A percentile compares a stretch with the other conserved stretches of the same genome.
Evolutionary conservation across 2,113 vertebrate genomes (phyloP).

Genomic region (Hirundichthys speculiger): DNA sequence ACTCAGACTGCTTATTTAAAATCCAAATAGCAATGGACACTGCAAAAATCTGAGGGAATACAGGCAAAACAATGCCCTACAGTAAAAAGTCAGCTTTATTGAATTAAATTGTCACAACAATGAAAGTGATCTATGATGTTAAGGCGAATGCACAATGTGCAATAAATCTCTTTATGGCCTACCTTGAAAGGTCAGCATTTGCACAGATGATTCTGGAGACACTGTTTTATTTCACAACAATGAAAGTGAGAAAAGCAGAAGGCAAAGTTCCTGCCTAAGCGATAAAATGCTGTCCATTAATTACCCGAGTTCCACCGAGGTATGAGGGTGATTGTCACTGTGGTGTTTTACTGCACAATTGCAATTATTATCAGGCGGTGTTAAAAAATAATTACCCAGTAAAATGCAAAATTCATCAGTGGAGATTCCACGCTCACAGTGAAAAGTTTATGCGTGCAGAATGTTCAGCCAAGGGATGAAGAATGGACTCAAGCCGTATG

Average conservation of each 20-base stretch:
- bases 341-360: background rate
- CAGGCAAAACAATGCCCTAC: slow-evolving; percentile 49
- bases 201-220: slow-evolving; percentile 60
- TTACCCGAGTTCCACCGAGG: slow-evolving; percentile 7
- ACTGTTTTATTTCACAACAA: slow-evolving; percentile 49
- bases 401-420: background rate
- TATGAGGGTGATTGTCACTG: slow-evolving; percentile 7
- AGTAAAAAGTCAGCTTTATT: slow-evolving; percentile 54
- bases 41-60: slow-evolving; percentile 35
- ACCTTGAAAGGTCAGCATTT: slow-evolving; percentile 77
- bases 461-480: background rate
- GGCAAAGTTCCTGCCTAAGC: slow-evolving; percentile 34
- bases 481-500: background rate
- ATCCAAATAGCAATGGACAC: slow-evolving; percentile 43
- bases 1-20: slow-evolving; percentile 45
- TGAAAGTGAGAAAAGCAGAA: slow-evolving; percentile 50
- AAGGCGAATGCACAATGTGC: slow-evolving; percentile 68
- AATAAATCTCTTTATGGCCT: slow-evolving; percentile 78
- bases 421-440: background rate
- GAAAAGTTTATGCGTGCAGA: background rate
- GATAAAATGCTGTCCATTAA: slow-evolving; percentile 46
- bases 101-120: slow-evolving; percentile 68
- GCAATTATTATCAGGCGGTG: background rate
- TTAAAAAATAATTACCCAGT: background rate
- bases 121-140: slow-evolving; percentile 73